Base-by-base conservation (phyloP, 2,113 vertebrate genomes). In the Dryoscopus gambensis region DNA sequence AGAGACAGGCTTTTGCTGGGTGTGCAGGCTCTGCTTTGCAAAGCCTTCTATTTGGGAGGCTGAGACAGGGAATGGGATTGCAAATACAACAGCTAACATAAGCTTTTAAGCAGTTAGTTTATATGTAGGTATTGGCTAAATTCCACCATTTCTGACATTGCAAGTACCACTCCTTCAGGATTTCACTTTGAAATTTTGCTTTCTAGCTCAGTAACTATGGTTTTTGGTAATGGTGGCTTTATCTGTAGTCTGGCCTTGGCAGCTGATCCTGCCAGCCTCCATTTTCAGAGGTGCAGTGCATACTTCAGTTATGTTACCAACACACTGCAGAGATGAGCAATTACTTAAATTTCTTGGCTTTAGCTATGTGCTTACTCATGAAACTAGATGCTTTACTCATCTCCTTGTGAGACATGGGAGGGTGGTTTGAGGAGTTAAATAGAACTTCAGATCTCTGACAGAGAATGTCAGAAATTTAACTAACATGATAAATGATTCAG, bases 301-400 rank as follows among this genome's bases (percentile, higher is more conserved):
- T 35, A 28, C 59, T 46, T 89, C 80, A 87, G 63, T 39, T 89
- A 5, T 69, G 73, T 46, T 74, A 46, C 10, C 18, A 80, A 27
- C n/a, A 57, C 33, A 18, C 77, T 91, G 80, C 64, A 69, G 77
- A 84, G 84, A 77, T 77, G 73, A 87, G 80, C 89, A 95, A 91
- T 84, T 91, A 84, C 77, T 89, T 69, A 74, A 76, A 67, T 84
- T 80, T 91, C 42, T 87, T 91, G 77, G 69, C 64, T 89, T 91
- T 94, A 89, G 52, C 23, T 84, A 27, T 59, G 35, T 81, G 73
- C 87, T 91, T 94, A 91, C 69, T 94, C 80, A 93, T 5, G 6
- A 67, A 93, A 50, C 35, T 77, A 82, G 30, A 27, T 70, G 67
- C 33, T 93, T 96, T 95, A 95, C 75, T 96, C 79, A 93, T 96